A percentile compares a stretch with the other conserved stretches of the same genome.
These are phyloP conservation scores for Limnodromus scolopaceus DNA, from an alignment of 2,797 vertebrate genomes.

Conservation along the genomic window DNA sequence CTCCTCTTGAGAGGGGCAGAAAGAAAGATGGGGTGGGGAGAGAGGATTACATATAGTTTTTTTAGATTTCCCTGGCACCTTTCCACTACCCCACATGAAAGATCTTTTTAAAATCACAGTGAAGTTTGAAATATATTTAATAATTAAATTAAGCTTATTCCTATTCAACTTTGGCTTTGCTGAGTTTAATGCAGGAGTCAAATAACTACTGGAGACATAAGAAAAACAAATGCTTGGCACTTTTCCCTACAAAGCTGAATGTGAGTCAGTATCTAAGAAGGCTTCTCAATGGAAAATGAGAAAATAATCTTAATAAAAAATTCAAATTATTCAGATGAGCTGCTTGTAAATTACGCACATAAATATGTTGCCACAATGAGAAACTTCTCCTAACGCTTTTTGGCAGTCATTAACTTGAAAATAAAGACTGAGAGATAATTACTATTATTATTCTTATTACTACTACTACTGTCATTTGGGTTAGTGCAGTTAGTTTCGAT, in stretches of 20 bases:
- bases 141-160: conserved; percentile 56
- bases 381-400: conserved; percentile 57
- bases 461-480: conserved; percentile 6
- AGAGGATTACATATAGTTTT: background rate
- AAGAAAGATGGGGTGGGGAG: background rate
- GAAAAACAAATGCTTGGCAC: conserved; percentile 60
- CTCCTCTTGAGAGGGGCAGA: background rate
- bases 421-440: conserved; percentile 48
- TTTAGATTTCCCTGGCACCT: background rate
- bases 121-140: conserved; percentile 46
- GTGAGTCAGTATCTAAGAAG: conserved; percentile 56
- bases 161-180: conserved; percentile 47
- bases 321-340: conserved; percentile 62
- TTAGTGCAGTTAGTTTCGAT: background rate
- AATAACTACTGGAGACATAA: conserved; percentile 58
- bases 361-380: conserved; percentile 57
- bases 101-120: conserved; percentile 1
- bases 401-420: conserved; percentile 62
- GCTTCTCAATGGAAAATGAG: conserved; percentile 61
- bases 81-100: conserved; percentile 42
- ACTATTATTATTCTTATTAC: conserved; percentile 42
- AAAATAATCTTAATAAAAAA: conserved; percentile 68
- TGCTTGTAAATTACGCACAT: conserved; percentile 42
- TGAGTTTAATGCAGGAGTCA: conserved; percentile 46
- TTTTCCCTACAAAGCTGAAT: conserved; percentile 23